Evolutionary conservation across 1,140 invertebrate species (phyloP), one percentile per base, ranked within the genome.

Genomic region (Oscheius sp.): DNA sequence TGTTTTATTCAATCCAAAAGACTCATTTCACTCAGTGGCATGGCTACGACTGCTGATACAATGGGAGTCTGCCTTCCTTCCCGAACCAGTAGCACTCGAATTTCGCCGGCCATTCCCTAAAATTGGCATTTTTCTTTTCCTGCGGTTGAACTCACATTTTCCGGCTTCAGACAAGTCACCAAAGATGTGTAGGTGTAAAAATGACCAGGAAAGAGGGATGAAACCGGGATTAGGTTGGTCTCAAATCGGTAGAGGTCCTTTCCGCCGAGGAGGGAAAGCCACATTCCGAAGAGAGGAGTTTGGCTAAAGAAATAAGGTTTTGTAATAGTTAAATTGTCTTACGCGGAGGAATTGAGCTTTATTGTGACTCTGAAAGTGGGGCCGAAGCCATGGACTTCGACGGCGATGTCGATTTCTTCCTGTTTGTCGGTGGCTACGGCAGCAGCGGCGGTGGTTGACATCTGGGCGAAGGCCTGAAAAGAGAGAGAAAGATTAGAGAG

Each of bases 11-110:
- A 65, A 26, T 65, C 63, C 3, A 65, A 36, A 2, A 65, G 63
- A 65, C 63, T 65, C 63, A 65, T 65, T 26, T 65, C 63, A 26
- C 63, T 65, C n/a, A 65, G n/a, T 38, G 63, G 63, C 63, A 65
- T 65, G 13, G 63, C 36, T 18, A 65, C 36, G 3, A 65, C 36
- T 2, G 63, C 63, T 20, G 63, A 38, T 10, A 65, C 63, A 10
- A 65, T 65, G 10, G 63, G 63, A 42, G 3, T 65, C 10, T 7
- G 63, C n/a, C 63, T 32, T 20, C 29, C 36, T 38, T 38, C n/a
- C 18, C 63, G 29, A 28, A 35, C 23, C 34, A 65, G 34, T 13
- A 38, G 36, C 3, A 65, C 36, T 10, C 29, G 13, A 36, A 65
- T 38, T 10, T 65, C 63, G 10, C 20, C 32, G 13, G 63, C 7